Conservation (phyloP, 2,113 vertebrate genomes). For the Halichoerus grypus region DNA sequence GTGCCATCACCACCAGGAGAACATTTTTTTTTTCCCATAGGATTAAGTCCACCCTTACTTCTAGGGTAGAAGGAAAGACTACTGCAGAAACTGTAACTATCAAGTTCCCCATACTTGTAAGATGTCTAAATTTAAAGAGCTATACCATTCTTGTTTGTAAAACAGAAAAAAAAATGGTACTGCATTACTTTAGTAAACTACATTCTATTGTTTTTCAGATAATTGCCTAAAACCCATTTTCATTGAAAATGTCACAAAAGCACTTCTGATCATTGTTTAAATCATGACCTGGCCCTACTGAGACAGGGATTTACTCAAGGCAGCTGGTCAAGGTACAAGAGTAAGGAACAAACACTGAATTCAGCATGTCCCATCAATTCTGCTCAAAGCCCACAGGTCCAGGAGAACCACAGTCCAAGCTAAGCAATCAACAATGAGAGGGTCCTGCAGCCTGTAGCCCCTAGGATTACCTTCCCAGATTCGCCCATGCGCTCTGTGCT, state of each 20-base stretch:
- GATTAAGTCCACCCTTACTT: background rate
- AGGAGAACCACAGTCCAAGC: background rate
- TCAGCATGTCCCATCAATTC: background rate
- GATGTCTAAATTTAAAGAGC: background rate
- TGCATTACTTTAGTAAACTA: background rate
- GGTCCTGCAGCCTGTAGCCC: background rate
- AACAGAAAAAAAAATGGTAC: background rate
- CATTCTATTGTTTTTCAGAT: background rate
- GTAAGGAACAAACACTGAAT: background rate
- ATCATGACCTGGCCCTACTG: background rate
- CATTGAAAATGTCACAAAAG: background rate
- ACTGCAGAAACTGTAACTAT: background rate
- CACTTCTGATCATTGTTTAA: background rate
- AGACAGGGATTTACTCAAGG: background rate
- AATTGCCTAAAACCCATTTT: background rate
- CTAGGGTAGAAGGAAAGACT: background rate
- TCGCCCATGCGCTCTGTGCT: accelerated
- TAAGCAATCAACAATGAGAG: background rate
- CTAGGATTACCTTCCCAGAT: too few species aligned
- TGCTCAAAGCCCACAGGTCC: background rate
- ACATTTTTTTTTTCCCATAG: background rate
- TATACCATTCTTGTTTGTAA: background rate
- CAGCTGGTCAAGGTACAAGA: background rate
- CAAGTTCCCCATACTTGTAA: background rate
- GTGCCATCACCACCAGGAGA: background rate